These are phyloP conservation scores for Emmelina monodactyla DNA, from an alignment of 2,888 invertebrate genomes.

Conservation along the genomic window DNA sequence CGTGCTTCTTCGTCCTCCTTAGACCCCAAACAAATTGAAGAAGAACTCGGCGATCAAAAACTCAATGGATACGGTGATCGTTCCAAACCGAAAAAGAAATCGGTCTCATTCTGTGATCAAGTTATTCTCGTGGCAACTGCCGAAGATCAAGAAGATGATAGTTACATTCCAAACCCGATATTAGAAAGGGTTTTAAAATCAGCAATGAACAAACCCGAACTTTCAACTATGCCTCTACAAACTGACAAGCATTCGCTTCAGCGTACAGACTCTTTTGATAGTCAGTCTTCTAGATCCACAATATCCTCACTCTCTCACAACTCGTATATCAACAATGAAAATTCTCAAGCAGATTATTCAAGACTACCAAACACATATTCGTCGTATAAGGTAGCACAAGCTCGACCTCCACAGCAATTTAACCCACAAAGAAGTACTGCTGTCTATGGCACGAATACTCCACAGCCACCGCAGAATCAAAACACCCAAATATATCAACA, in stretches of 20 bases:
- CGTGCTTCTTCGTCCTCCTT: slow-evolving; percentile 50
- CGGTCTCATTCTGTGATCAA: slow-evolving; percentile 94
- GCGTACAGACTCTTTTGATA: slow-evolving; percentile 58
- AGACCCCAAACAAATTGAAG: slow-evolving; percentile 49
- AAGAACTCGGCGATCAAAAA: slow-evolving; percentile 43
- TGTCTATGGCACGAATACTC: slow-evolving; percentile 38
- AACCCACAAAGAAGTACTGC: slow-evolving; percentile 37
- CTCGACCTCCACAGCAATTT: slow-evolving; percentile 40
- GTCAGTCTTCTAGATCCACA: slow-evolving; percentile 58
- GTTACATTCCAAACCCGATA: slow-evolving; percentile 90
- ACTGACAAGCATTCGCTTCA: slow-evolving; percentile 54
- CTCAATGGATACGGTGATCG: slow-evolving; percentile 44
- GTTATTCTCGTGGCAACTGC: slow-evolving; percentile 92
- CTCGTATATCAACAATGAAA: slow-evolving; percentile 38
- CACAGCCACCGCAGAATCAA: slow-evolving; percentile 28
- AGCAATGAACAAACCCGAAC: slow-evolving; percentile 78
- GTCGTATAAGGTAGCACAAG: slow-evolving; percentile 40
- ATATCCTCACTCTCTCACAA: slow-evolving; percentile 57
- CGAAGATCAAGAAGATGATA: slow-evolving; percentile 90
- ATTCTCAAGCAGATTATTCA: slow-evolving; percentile 41
- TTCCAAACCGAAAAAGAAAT: slow-evolving; percentile 84
- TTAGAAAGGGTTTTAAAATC: slow-evolving; percentile 85
- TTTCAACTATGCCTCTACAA: slow-evolving; percentile 58
- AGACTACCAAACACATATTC: slow-evolving; percentile 44
- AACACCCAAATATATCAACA: slow-evolving; percentile 46